Evolutionary conservation across 2,797 vertebrate genomes (phyloP).

Genomic region (Benthosema pterotum): DNA sequence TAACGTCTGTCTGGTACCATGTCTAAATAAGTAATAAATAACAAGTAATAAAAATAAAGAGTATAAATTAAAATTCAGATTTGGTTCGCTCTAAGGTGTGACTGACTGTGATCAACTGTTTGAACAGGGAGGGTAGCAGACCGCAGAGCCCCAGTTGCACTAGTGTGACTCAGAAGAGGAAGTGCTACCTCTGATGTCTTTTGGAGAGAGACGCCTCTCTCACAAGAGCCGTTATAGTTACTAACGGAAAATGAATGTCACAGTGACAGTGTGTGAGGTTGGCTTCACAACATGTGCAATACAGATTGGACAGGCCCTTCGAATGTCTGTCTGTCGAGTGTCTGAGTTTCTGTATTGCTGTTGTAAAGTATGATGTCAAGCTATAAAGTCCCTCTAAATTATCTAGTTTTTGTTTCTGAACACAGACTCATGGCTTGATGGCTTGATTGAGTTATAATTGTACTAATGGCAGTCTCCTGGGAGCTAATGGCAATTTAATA

Average conservation of each 20-base stretch:
- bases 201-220: conserved; percentile 29
- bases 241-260: conserved; percentile 23
- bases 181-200: conserved; percentile 20
- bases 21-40: no score
- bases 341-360: neutral
- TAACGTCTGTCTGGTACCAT: no score
- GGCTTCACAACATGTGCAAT: conserved; percentile 25
- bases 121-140: neutral
- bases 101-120: neutral
- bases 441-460: no score
- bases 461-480: no score
- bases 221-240: conserved; percentile 18
- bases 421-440: no score
- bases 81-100: neutral
- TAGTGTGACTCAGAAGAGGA: neutral
- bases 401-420: no score
- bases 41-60: no score
- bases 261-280: conserved; percentile 11
- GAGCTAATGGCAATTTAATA: no score
- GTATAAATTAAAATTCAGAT: no score
- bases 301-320: neutral
- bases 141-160: neutral
- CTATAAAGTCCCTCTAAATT: no score
- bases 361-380: no score
- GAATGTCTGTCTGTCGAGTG: neutral